Evolutionary conservation across 2,113 vertebrate genomes (phyloP).

Genomic region (Cottus gobio): DNA sequence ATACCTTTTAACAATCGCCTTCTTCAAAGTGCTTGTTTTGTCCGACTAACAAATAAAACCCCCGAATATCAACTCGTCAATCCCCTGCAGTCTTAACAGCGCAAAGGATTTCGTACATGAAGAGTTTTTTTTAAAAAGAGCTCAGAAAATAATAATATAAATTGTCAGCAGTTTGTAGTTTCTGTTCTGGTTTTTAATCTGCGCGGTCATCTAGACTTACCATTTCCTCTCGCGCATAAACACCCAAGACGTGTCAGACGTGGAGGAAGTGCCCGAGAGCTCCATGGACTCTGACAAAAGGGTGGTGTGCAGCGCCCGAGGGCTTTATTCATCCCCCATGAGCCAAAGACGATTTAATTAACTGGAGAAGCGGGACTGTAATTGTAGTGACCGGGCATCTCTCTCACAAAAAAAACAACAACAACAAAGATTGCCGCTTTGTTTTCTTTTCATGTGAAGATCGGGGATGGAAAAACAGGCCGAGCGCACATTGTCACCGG

Average conservation of each 20-base stretch:
- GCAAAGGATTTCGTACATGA: neutral
- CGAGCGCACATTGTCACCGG: neutral
- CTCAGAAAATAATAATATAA: too few relatives aligned
- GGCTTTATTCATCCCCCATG: slow-evolving; percentile 39
- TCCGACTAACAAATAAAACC: neutral
- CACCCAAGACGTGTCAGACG: neutral
- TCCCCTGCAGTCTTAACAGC: neutral
- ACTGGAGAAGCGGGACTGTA: slow-evolving; percentile 50
- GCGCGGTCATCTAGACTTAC: slow-evolving; percentile 9
- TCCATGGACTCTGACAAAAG: neutral
- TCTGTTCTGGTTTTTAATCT: slow-evolving; percentile 59
- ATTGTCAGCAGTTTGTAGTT: slow-evolving; percentile 44
- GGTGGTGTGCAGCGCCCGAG: slow-evolving; percentile 12
- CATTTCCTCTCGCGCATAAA: slow-evolving; percentile 20
- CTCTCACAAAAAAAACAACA: too few relatives aligned
- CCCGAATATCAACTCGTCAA: neutral
- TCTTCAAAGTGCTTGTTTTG: neutral
- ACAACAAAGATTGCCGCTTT: neutral
- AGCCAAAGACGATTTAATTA: slow-evolving; percentile 65
- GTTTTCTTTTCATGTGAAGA: neutral
- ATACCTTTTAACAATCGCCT: too few relatives aligned
- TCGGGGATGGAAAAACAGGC: neutral
- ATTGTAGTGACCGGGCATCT: slow-evolving; percentile 29
- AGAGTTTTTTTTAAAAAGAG: neutral
- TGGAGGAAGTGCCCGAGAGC: neutral